phyloP scores from a whole-genome alignment of 2,113 vertebrate genomes.

The Ctenomys sociabilis region DNA sequence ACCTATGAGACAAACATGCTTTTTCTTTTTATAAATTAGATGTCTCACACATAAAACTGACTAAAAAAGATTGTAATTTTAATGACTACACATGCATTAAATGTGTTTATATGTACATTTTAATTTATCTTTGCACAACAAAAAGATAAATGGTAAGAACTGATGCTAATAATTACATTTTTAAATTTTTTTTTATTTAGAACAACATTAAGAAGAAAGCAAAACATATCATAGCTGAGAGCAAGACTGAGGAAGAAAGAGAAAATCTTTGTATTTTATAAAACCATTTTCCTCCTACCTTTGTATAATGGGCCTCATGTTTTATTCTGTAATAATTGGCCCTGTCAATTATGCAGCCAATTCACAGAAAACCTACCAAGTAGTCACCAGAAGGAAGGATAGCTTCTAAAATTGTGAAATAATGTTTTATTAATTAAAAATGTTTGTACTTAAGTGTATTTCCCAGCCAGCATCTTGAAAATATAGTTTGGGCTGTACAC shows the following conservation, averaged over 20 bases:
- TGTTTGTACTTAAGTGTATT: neutral
- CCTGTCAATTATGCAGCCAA: neutral
- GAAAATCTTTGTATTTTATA: neutral
- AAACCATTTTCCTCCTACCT: neutral
- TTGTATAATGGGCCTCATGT: neutral
- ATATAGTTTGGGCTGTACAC: neutral
- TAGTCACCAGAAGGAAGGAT: neutral
- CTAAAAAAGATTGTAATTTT: neutral
- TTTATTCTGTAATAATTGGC: neutral
- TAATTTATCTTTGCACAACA: neutral
- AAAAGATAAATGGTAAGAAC: neutral
- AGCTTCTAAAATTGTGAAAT: conserved; percentile 16
- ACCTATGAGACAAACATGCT: neutral
- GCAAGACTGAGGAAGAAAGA: neutral
- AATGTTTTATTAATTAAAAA: neutral
- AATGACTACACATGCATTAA: neutral
- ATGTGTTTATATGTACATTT: neutral
- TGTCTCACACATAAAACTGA: neutral
- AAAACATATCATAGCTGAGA: neutral
- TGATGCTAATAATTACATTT: conserved; percentile 15
- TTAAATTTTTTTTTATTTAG: conserved; percentile 48
- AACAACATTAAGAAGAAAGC: conserved; percentile 33
- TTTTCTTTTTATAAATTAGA: neutral
- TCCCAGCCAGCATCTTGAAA: neutral
- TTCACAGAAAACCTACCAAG: neutral